phyloP scores from a whole-genome alignment of 2,888 invertebrate species.

The Agriopis marginaria region DNA sequence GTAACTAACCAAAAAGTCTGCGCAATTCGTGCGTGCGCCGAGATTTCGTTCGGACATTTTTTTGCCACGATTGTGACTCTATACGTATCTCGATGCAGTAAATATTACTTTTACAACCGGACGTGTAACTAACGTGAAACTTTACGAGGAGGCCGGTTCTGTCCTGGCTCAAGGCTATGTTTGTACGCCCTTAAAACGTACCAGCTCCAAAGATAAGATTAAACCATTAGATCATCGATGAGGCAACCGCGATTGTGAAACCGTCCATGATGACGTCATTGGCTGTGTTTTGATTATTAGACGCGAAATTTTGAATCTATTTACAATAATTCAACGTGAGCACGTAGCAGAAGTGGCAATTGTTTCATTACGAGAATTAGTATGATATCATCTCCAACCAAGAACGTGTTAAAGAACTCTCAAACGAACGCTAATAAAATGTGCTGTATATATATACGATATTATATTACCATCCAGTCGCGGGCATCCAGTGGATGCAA shows the following conservation, averaged over 20 bases:
- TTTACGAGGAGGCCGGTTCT: conserved; percentile 27
- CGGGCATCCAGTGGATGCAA: too few species aligned
- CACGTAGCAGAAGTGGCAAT: conserved; percentile 19
- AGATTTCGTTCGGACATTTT: too few species aligned
- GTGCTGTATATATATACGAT: background rate
- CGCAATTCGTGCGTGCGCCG: too few species aligned
- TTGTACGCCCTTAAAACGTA: conserved; percentile 41
- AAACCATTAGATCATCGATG: conserved; percentile 48
- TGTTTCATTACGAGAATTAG: conserved; percentile 23
- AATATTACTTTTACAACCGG: conserved; percentile 27
- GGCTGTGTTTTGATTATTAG: conserved; percentile 31
- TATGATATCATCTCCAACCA: conserved; percentile 26
- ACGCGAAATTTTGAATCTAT: conserved; percentile 34
- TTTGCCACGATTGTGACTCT: too few species aligned
- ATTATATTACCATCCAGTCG: too few species aligned
- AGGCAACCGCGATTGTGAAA: conserved; percentile 39
- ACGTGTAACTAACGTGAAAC: conserved; percentile 24
- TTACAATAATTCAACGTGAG: conserved; percentile 7
- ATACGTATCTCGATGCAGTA: too few species aligned
- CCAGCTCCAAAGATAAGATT: conserved; percentile 40
- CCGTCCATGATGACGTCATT: conserved; percentile 39
- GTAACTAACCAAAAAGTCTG: too few species aligned
- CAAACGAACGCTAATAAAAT: conserved; percentile 15
- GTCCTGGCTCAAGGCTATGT: conserved; percentile 44
- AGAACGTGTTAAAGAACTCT: conserved; percentile 27